A percentile compares a stretch with the other conserved stretches of the same genome.
Evolutionary conservation across 2,888 invertebrate species (phyloP).

Genomic region (Calliphora vomitoria): DNA sequence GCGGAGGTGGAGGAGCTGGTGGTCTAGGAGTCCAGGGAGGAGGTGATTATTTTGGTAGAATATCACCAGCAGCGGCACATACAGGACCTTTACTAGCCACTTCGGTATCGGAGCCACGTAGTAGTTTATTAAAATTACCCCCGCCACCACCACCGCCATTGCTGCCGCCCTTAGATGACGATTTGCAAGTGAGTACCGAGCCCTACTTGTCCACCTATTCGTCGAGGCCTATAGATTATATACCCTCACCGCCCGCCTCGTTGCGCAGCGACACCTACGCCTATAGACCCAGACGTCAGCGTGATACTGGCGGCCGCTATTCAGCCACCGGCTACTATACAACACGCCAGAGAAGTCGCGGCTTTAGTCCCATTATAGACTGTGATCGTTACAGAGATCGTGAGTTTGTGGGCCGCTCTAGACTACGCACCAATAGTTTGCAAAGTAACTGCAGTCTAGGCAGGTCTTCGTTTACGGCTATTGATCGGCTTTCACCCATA

Average conservation of each 20-base stretch:
- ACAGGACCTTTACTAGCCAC: slow-evolving; percentile 79
- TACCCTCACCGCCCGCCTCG: slow-evolving; percentile 71
- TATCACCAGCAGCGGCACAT: slow-evolving; percentile 76
- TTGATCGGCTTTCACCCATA: slow-evolving; percentile 63
- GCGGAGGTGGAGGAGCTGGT: slow-evolving; percentile 76
- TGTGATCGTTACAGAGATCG: slow-evolving; percentile 70
- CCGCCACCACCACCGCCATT: slow-evolving; percentile 74
- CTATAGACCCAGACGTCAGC: slow-evolving; percentile 61
- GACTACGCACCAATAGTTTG: slow-evolving; percentile 68
- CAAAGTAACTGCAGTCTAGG: slow-evolving; percentile 68
- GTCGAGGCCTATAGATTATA: slow-evolving; percentile 70
- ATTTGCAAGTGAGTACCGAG: slow-evolving; percentile 73
- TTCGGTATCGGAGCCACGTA: slow-evolving; percentile 76
- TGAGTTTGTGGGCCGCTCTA: slow-evolving; percentile 65
- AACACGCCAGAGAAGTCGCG: slow-evolving; percentile 62
- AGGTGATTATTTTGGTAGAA: slow-evolving; percentile 79
- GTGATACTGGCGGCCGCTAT: slow-evolving; percentile 64
- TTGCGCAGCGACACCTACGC: slow-evolving; percentile 70
- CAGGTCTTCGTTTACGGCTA: slow-evolving; percentile 56
- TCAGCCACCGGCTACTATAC: slow-evolving; percentile 72
- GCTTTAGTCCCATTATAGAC: slow-evolving; percentile 68
- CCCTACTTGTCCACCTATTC: slow-evolving; percentile 72
- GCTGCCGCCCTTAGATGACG: slow-evolving; percentile 77
- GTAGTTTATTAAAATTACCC: slow-evolving; percentile 72
- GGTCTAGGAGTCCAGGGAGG: slow-evolving; percentile 73